A percentile compares a stretch with the other conserved stretches of the same genome.
Conservation (phyloP, 2,888 invertebrate species). For the Mamestra brassicae region DNA sequence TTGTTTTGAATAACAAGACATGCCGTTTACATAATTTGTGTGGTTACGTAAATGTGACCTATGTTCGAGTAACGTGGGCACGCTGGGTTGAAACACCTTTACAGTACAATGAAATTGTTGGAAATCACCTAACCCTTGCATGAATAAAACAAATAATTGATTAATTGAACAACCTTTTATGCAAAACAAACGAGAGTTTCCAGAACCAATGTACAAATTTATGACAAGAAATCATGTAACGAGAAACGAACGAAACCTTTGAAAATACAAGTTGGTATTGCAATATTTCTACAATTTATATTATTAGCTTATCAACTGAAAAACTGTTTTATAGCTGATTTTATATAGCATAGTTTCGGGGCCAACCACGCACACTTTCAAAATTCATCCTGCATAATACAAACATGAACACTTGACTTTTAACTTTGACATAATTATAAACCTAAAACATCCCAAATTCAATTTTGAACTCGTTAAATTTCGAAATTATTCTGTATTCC, state of each 20-base stretch:
- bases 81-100: constrained; percentile 35
- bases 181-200: constrained; percentile 10
- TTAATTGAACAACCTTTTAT: constrained; percentile 10
- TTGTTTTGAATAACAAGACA: constrained; percentile 67
- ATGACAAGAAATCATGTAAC: constrained; percentile 16
- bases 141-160: constrained; percentile 21
- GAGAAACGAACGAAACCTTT: constrained; percentile 8
- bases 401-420: too few relatives aligned
- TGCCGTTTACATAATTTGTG: constrained; percentile 59
- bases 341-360: too few relatives aligned
- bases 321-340: too few relatives aligned
- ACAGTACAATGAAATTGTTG: constrained; percentile 23
- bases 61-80: constrained; percentile 30
- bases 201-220: not conserved
- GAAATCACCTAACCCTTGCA: constrained; percentile 12
- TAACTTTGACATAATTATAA: too few relatives aligned
- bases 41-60: constrained; percentile 62
- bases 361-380: too few relatives aligned
- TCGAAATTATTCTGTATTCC: too few relatives aligned
- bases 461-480: too few relatives aligned
- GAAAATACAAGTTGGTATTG: constrained; percentile 9
- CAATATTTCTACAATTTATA: constrained; percentile 3
- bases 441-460: too few relatives aligned
- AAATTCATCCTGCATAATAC: too few relatives aligned
- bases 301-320: too few relatives aligned